phyloP scores from a whole-genome alignment of 1,140 invertebrate species.

The Octopus sinensis region DNA sequence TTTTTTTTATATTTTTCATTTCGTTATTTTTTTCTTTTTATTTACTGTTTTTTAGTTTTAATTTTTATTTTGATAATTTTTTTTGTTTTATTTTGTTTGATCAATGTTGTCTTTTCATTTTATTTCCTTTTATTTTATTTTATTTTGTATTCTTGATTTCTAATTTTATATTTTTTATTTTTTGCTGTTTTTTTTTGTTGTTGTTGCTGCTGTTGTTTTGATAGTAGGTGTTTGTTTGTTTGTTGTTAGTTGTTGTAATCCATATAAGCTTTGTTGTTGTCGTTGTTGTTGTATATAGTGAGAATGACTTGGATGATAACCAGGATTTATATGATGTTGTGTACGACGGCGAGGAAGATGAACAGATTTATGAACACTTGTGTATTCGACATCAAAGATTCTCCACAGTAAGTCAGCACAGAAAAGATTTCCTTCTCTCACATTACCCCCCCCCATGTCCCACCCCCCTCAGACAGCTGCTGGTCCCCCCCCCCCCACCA shows the following conservation, averaged over 20 bases:
- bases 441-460: no score
- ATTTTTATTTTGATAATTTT: not conserved
- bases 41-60: constrained; percentile 15
- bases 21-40: constrained; percentile 14
- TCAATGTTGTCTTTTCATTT: constrained; percentile 15
- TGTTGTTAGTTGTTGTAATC: no score
- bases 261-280: no score
- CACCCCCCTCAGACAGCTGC: no score
- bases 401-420: constrained; percentile 2
- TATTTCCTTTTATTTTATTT: constrained; percentile 8
- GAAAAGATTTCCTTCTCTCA: no score
- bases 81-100: constrained; percentile 13
- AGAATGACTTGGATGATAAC: constrained; percentile 49
- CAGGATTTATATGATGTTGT: constrained; percentile 51
- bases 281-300: constrained; percentile 27
- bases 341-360: constrained; percentile 67
- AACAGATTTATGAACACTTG: constrained; percentile 57
- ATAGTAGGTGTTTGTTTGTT: no score
- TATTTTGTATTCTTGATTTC: constrained; percentile 14
- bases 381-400: constrained; percentile 26
- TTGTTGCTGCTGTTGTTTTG: no score
- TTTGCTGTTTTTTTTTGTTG: constrained; percentile 29
- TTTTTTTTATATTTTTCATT: constrained; percentile 14
- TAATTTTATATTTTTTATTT: constrained; percentile 18
- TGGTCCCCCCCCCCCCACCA: no score